Base-by-base conservation (phyloP, 1,140 invertebrate genomes). In the Drosophila biarmipes region DNA sequence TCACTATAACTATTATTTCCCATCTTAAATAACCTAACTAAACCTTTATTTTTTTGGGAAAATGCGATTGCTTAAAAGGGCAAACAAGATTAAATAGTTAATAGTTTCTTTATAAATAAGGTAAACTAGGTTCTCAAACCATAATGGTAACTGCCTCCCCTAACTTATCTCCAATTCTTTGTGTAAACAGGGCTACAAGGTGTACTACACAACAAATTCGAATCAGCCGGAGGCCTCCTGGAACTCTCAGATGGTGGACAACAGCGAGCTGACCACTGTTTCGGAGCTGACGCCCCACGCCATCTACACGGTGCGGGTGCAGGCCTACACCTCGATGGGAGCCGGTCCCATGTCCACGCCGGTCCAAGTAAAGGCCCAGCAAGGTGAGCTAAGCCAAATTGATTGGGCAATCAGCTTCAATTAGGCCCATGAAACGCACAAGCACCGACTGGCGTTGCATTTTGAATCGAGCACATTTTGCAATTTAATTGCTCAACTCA, bases 281-380 rank as follows among this genome's bases (percentile, higher is more conserved):
- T 96, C 96, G 75, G 97, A 98, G 80, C 93, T 98, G 54, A 96
- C 95, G 21, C 96, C 97, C 11, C 96, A 97, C 84, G 96, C 95
- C 10, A 97, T 98, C 62, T 98, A 98, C 92, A 98, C 97, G 11
- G 98, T 98, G 66, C 93, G 96, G 56, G 97, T 98, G 0, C 97
- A 98, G 91, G 97, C 97, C 0, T 96, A 97, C 84, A 98, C 97
- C 4, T 97, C 96, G 29, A 97, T 98, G 54, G 97, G 97, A 4
- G 96, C 96, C 19, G 97, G 98, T 59, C 97, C 97, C 1, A 94
- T 98, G 62, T 99, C 98, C 66, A 93, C 95, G 0, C 97, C 97
- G 12, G 96, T 99, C 14, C 97, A 98, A 93, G 97, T 99, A 73
- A 98, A 98, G 93, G 99, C 98, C 8, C 97, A 98, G 90, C 97